phyloP scores from a whole-genome alignment of 2,113 vertebrate genomes.

The Gallinago undulata region DNA sequence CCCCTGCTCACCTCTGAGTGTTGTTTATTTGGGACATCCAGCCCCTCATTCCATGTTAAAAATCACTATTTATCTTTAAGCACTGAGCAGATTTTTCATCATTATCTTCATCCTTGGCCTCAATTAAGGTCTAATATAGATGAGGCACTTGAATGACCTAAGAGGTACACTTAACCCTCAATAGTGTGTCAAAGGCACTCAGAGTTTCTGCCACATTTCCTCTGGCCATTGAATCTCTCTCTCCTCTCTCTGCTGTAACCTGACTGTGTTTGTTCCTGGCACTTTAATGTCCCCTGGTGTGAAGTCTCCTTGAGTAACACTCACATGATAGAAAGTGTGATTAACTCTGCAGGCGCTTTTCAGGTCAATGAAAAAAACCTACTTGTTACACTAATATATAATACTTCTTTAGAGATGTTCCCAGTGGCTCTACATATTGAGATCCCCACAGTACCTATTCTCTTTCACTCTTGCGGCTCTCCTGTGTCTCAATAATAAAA shows the following conservation, averaged over 20 bases:
- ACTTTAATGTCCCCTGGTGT: constrained; percentile 35
- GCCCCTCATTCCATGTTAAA: not conserved
- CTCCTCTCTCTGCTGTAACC: constrained; percentile 1
- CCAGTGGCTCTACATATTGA: not conserved
- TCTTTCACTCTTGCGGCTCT: not conserved
- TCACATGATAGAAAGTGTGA: constrained; percentile 48
- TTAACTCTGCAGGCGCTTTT: constrained; percentile 65
- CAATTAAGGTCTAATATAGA: not conserved
- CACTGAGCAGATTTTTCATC: not conserved
- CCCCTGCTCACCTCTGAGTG: not conserved
- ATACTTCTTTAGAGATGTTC: constrained; percentile 8
- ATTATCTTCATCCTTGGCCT: not conserved
- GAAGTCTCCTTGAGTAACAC: constrained; percentile 47
- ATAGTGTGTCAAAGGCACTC: not conserved
- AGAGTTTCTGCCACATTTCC: not conserved
- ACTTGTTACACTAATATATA: constrained; percentile 39
- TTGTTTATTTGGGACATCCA: not conserved
- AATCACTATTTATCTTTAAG: not conserved
- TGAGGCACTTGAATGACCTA: constrained; percentile 35
- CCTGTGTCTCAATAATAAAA: not conserved
- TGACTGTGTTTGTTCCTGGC: constrained; percentile 51
- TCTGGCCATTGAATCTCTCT: not conserved
- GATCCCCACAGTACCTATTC: not conserved
- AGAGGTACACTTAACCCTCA: constrained; percentile 48
- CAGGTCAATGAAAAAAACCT: constrained; percentile 48